Evolutionary conservation across 1,140 invertebrate genomes (phyloP), one percentile per base, ranked within the genome.

Genomic region (Dryas iulia): DNA sequence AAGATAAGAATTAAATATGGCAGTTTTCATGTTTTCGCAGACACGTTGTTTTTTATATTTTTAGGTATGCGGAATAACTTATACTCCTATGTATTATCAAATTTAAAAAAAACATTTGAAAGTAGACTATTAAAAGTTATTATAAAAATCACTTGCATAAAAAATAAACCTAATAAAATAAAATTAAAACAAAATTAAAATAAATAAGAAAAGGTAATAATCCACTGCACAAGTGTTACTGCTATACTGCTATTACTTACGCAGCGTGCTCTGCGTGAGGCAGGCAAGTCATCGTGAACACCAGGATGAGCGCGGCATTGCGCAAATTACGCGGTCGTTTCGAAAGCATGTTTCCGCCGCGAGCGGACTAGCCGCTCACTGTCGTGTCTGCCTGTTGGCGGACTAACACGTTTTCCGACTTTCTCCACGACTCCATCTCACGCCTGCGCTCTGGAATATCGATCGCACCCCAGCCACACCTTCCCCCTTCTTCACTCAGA

Each of bases 221-320:
- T 26, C 31, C 7, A 11, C n/a, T 58, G 14, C 25, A 8, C 11
- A 14, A 26, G 14, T 26, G 21, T 30, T 47, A 74, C 6, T 47
- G 2, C 39, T 47, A 47, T 47, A 47, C 8, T 7, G 18, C 39
- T 47, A 47, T 21, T 87, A 89, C 86, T 89, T 64, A 89, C 86
- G 86, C 86, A 58, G 86, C 84, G 28, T 84, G 79, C 74, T 87
- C 83, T 12, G 82, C 79, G 59, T 87, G 82, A 25, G 84, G 86
- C 58, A 89, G 61, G 67, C 76, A 85, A 33, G 83, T 81, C 26
- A 86, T 72, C 18, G 83, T 82, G 68, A 89, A 78, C 33, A 80
- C 75, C 10, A 89, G 60, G 58, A 83, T 75, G 56, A 83, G 68
- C 28, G 75, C 73, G 59, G 81, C 58, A 64, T 66, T 79, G 61